Evolutionary conservation across 2,888 invertebrate species (phyloP), one percentile per base, ranked within the genome.

Genomic region (Chirona hameri): DNA sequence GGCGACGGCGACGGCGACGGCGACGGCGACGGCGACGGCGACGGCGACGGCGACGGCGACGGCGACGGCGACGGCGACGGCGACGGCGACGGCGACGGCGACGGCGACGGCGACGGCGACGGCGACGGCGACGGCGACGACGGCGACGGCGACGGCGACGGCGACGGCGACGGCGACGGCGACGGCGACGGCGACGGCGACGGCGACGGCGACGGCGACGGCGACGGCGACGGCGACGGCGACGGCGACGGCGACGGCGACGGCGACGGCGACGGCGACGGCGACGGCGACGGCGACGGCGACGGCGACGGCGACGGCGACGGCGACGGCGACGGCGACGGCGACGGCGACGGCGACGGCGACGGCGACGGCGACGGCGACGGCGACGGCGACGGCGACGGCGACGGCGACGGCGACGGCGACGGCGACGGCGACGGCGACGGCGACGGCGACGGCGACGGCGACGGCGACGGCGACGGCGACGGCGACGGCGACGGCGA

Each of bases 381-480:
- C 27, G 79, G 79, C n/a, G 31, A 79, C 27, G 79, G n/a, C n/a
- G n/a, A 79, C 27, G 79, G n/a, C n/a, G 79, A 79, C 27, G 79
- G n/a, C 79, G 79, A 79, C 27, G 79, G n/a, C 79, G 79, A 27
- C 27, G 79, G 79, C 79, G 31, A 29, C 27, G 79, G 79, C 79
- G 79, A 65, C n/a, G 65, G 65, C 65, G 65, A 65, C n/a, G 65
- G 65, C 65, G 65, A 65, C n/a, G 65, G n/a, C n/a, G n/a, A n/a
- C n/a, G n/a, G n/a, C n/a, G n/a, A n/a, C n/a, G n/a, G n/a, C n/a
- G n/a, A n/a, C n/a, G n/a, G 65, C 79, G 79, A 29, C 27, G 79
- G 79, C 79, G 79, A 29, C 27, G 79, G 79, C 79, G 79, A 29
- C 27, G 79, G 79, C 79, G 79, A 29, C 27, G 79, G 79, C 79